Base-by-base conservation (phyloP, 1,140 invertebrate species). In the Drosophila arawakana region DNA sequence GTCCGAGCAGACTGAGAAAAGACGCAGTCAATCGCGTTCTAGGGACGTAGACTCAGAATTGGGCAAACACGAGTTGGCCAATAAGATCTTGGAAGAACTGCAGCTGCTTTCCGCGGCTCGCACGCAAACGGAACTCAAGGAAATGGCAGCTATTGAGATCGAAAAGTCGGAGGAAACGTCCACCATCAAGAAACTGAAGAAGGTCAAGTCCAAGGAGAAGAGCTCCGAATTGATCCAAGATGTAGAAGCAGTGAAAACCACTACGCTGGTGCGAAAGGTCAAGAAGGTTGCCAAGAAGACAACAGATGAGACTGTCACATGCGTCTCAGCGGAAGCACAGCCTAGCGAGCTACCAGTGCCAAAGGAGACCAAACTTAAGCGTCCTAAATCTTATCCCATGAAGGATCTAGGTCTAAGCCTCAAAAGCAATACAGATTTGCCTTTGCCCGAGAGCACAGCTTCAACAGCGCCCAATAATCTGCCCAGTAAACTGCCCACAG, bases 331-430 rank as follows among this genome's bases (percentile, higher is more conserved):
- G 0, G 69, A 80, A 37, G 10, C 34, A 3, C 50, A 70, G 25
- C 0, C 62, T n/a, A 44, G 2, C 1, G 71, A 78, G 0, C n/a
- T 61, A 7, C 39, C 76, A 0, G 47, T 41, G 10, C 7, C 70
- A n/a, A 93, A 90, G 75, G 93, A 94, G 72, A 95, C 95, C 2
- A 95, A 94, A 92, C 75, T 95, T 21, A 93, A 94, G 11, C 90
- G 95, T 47, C 95, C 95, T 7, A 94, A 93, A 58, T 94, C 93
- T 15, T 94, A 93, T 76, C 93, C 93, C 34, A 92, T 80, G 63
- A 92, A 92, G 41, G 91, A 92, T 7, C 21, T 76, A 0, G 69
- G 65, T 0, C 30, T 84, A 1, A 88, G 73, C 18, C 55, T 89
- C 0, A 85, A 85, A 18, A 39, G 43, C 3, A 60, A 57, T 10